Percentiles rank a stretch among this genome's conserved stretches.
Conservation (phyloP, 35 echinoderm and acorn worm genomes). For the Ptychodera flava region DNA sequence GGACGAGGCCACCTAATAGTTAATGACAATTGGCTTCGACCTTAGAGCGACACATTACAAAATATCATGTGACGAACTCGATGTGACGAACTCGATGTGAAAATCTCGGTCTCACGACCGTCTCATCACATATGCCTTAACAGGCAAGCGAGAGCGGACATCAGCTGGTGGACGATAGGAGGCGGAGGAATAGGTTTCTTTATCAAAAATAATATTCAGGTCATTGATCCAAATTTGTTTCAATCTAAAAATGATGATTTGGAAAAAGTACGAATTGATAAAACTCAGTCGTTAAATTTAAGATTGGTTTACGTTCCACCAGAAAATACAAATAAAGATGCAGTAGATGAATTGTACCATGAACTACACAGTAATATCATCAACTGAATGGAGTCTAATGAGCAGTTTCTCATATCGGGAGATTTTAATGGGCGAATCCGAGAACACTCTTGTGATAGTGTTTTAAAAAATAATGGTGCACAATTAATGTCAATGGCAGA, state of each 20-base stretch:
- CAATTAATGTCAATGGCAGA: not conserved
- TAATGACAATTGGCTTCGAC: too few species aligned
- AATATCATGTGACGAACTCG: not conserved
- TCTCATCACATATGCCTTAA: too few species aligned
- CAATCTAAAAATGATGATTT: slow-evolving; percentile 4
- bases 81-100: slow-evolving; percentile 11
- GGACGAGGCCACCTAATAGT: too few species aligned
- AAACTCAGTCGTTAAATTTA: not conserved
- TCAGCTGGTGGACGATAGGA: too few species aligned
- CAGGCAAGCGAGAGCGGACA: too few species aligned
- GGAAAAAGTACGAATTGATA: too few species aligned
- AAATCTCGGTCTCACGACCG: too few species aligned
- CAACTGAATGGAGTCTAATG: not conserved
- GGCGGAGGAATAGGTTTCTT: slow-evolving; percentile 16
- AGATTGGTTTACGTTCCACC: slow-evolving; percentile 15
- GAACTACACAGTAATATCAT: not conserved
- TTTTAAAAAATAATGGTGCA: not conserved
- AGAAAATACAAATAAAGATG: too few species aligned
- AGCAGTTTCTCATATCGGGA: not conserved
- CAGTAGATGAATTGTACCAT: too few species aligned
- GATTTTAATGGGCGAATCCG: slow-evolving; percentile 8
- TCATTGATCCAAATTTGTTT: slow-evolving; percentile 20
- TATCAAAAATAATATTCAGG: too few species aligned
- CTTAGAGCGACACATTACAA: too few species aligned
- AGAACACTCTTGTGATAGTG: not conserved